phyloP scores from a whole-genome alignment of 2,113 vertebrate species.

The Esox niger region DNA sequence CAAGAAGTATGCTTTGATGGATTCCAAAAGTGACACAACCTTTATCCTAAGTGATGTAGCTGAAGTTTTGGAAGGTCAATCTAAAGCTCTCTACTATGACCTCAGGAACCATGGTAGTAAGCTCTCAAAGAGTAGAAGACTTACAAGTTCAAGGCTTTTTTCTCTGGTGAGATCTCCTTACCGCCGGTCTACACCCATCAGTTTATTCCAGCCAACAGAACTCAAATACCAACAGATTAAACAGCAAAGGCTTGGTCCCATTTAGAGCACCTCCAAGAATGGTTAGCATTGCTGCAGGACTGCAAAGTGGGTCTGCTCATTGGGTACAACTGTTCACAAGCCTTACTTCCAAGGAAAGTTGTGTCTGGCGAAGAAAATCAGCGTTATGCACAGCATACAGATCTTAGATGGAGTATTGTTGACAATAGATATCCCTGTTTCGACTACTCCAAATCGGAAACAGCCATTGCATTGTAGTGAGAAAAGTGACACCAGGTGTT shows the following conservation, averaged over 20 bases:
- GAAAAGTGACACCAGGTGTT: too few relatives aligned
- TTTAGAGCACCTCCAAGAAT: background rate
- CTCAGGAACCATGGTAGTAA: conserved; percentile 11
- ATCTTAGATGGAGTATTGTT: too few relatives aligned
- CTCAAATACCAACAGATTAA: background rate
- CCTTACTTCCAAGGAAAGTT: too few relatives aligned
- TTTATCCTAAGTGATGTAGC: conserved; percentile 11
- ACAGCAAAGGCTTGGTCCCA: conserved; percentile 9
- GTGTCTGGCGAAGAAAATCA: too few relatives aligned
- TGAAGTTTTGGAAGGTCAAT: conserved; percentile 8
- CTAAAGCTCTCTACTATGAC: conserved; percentile 11
- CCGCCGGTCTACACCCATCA: background rate
- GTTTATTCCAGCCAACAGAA: conserved; percentile 1
- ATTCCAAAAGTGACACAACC: conserved; percentile 9
- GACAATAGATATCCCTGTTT: too few relatives aligned
- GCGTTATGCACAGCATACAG: too few relatives aligned
- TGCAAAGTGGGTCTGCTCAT: too few relatives aligned
- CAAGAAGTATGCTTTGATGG: background rate
- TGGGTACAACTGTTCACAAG: too few relatives aligned
- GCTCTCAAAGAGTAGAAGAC: conserved; percentile 7
- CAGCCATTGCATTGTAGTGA: too few relatives aligned
- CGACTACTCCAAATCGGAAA: too few relatives aligned
- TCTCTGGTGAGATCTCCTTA: conserved; percentile 8
- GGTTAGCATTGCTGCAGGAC: too few relatives aligned
- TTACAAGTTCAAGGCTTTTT: conserved; percentile 5